Base-by-base conservation (phyloP, 2,797 vertebrate genomes). In the Meda fulgida region DNA sequence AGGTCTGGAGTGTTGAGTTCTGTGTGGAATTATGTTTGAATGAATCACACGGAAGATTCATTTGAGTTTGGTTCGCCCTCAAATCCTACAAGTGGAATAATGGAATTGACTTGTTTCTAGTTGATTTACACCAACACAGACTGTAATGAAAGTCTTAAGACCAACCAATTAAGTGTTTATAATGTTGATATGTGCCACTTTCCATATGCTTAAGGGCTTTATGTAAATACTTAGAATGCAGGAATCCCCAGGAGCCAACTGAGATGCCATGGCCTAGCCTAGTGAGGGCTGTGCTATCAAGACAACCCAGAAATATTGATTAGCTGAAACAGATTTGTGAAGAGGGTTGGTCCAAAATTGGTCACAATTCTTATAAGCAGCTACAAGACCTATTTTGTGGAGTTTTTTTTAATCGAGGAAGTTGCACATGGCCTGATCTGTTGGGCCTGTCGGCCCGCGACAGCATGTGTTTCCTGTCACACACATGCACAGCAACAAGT, bases 41-140 rank as follows among this genome's bases (percentile, higher is more conserved):
- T n/a, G n/a, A n/a, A n/a, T n/a, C 31, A 31, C 31, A 31, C 3
- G 31, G 31, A 31, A 31, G 31, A 31, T 31, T 31, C 2, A 31
- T 31, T 31, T 31, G 31, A 2, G 31, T 31, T 2, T 31, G 31
- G 31, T 31, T 31, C 31, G 31, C 31, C 31, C 31, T 31, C 31
- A 31, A 31, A 31, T 31, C 31, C 31, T 31, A 31, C 31, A 31
- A n/a, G 78, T 80, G 78, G 29, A 67, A 80, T 80, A 80, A 80
- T 80, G 40, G 21, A 51, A 80, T 80, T 21, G 48, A 43, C 78
- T 23, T 34, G 19, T 80, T 80, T 75, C 43, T 51, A 31, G 63
- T 34, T 80, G 43, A 80, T 51, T 67, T 67, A 34, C 11, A 67
- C 63, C 29, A 80, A 29, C 29, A 23, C 11, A 48, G 29, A 63